Evolutionary conservation across 2,888 invertebrate genomes (phyloP).

Genomic region (Corbicula japonica): DNA sequence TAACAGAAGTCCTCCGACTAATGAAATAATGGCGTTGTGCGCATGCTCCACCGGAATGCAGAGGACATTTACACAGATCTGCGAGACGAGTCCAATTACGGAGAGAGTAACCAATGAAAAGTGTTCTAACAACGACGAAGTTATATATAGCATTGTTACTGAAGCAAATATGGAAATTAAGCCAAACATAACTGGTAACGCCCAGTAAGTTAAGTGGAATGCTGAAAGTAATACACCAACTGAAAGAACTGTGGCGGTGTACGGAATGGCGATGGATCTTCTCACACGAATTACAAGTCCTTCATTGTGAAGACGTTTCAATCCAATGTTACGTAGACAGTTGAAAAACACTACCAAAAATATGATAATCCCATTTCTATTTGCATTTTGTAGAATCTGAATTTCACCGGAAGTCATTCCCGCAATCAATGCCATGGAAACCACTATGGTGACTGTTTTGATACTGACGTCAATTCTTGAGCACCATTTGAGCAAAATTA

Average conservation of each 20-base stretch:
- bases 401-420: constrained; percentile 52
- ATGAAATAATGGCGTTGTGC: constrained; percentile 44
- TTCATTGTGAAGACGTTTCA: constrained; percentile 62
- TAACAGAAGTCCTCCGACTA: constrained; percentile 23
- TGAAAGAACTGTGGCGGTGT: constrained; percentile 28
- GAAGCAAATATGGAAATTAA: constrained; percentile 58
- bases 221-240: constrained; percentile 44
- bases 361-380: constrained; percentile 55
- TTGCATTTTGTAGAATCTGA: constrained; percentile 26
- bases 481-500: constrained; percentile 53
- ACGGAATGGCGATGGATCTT: constrained; percentile 32
- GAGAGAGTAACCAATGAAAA: constrained; percentile 42
- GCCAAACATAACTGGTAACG: constrained; percentile 59
- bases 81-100: constrained; percentile 49
- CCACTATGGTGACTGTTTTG: constrained; percentile 14
- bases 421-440: constrained; percentile 45
- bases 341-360: constrained; percentile 59
- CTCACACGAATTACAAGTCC: constrained; percentile 41
- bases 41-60: constrained; percentile 48
- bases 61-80: constrained; percentile 48
- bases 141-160: constrained; percentile 51
- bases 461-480: constrained; percentile 47
- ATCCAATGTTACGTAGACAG: constrained; percentile 59
- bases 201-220: constrained; percentile 47
- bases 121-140: constrained; percentile 41